Evolutionary conservation across 2,113 vertebrate species (phyloP), one percentile per base, ranked within the genome.

Genomic region (Nymphicus hollandicus): DNA sequence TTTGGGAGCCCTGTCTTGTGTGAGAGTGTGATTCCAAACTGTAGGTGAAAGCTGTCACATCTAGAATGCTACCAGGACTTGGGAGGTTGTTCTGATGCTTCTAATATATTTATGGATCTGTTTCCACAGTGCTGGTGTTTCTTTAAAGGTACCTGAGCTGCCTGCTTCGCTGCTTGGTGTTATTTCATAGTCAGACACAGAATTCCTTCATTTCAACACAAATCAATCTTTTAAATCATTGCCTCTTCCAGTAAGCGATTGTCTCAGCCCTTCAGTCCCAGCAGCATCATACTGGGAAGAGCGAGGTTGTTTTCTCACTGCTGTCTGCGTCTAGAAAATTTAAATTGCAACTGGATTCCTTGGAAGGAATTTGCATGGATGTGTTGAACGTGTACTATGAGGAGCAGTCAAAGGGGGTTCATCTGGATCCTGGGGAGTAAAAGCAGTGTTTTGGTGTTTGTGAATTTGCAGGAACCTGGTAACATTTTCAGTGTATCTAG

Each of bases 141-240:
- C 66, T 86, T 95, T 95, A 88, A 88, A 88, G 80, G 61, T 90
- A 85, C 47, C 79, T 66, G 87, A 53, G 73, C 52, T 89, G 33
- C 44, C 44, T 81, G 15, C 64, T 90, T 27, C 72, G 89, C 96
- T 96, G 86, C 49, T 92, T 87, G 88, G 25, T 92, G 28, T 91
- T 89, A 18, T 92, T 97, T 93, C 23, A 18, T 94, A 82, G 58
- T 94, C 82, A 93, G 71, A 65, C 22, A 70, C 28, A 58, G 29
- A 44, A 70, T 58, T 88, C 66, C 28, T 79, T 63, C 37, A 50
- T 55, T 82, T 87, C 58, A 61, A 8, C 46, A 39, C 46, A 66
- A 72, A 44, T 7, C 6, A 70, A 64, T 46, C 29, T 41, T 73
- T 68, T 64, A 70, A 88, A 46, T 80, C 29, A 58, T 52, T 69